A percentile compares a stretch with the other conserved stretches of the same genome.
These are phyloP conservation scores for Macaca fascicularis DNA, from an alignment of 2,113 vertebrate species.

Conservation along the genomic window DNA sequence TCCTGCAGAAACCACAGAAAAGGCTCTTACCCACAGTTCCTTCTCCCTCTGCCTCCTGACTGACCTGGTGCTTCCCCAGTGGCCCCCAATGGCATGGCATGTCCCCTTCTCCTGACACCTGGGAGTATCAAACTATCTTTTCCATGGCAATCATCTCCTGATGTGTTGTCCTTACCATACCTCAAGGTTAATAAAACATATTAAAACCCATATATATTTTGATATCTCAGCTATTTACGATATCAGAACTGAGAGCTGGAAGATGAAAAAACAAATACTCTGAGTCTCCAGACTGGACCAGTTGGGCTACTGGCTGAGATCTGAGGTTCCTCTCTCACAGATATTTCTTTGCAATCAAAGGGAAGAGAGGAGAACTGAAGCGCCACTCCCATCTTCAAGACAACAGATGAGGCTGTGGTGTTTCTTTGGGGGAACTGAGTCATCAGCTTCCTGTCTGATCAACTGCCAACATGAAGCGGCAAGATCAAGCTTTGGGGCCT, in stretches of 20 bases:
- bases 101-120: not conserved
- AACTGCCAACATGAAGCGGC: not conserved
- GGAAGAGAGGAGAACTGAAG: not conserved
- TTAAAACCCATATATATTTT: not conserved
- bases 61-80: not conserved
- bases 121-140: not conserved
- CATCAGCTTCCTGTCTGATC: not conserved
- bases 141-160: not conserved
- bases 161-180: not conserved
- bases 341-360: not conserved
- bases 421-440: not conserved
- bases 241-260: not conserved
- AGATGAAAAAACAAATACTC: not conserved
- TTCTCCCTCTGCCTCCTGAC: not conserved
- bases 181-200: not conserved
- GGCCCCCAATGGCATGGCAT: not conserved
- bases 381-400: not conserved
- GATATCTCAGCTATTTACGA: not conserved
- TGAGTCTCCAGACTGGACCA: not conserved
- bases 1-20: not conserved
- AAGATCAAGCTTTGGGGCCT: not conserved
- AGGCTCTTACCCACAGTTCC: not conserved
- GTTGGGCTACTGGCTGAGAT: not conserved
- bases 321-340: not conserved
- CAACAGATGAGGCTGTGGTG: not conserved